Conservation (phyloP, 2,113 vertebrate genomes). For the Ginglymostoma cirratum region DNA sequence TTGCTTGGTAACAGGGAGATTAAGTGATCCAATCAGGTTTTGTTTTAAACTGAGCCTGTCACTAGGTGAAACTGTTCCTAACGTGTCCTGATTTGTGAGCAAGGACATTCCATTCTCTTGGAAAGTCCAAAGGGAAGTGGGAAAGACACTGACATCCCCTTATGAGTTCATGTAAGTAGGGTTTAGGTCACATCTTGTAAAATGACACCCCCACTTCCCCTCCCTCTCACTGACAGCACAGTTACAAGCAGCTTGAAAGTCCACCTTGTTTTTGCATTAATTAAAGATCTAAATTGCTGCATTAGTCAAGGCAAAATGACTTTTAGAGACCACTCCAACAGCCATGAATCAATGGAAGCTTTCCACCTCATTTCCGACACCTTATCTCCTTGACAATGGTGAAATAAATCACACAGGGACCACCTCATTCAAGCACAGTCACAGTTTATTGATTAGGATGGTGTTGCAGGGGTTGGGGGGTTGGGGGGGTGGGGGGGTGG, state of each 20-base stretch:
- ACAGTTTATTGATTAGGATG: not conserved
- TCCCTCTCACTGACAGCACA: not conserved
- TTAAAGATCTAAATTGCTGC: not conserved
- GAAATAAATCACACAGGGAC: not conserved
- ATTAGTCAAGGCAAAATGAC: not conserved
- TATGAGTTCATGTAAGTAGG: too few relatives aligned
- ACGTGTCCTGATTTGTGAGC: not conserved
- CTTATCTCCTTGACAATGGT: not conserved
- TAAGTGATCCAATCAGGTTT: not conserved
- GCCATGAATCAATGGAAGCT: not conserved
- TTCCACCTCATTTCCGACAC: not conserved
- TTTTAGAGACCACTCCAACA: not conserved
- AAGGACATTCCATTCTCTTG: too few relatives aligned
- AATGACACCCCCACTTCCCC: too few relatives aligned
- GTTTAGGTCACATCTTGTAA: too few relatives aligned
- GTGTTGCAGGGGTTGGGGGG: too few relatives aligned
- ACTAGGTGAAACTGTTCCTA: not conserved
- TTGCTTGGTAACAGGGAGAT: not conserved
- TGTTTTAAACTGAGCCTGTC: not conserved
- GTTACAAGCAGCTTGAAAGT: not conserved
- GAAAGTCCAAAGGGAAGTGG: not conserved
- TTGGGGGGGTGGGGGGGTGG: too few relatives aligned
- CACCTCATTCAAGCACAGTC: not conserved
- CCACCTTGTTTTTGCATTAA: not conserved
- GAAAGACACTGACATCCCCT: not conserved